Percentiles rank a stretch among this genome's conserved stretches.
Conservation (phyloP, 2,797 vertebrate species). For the Galagoides demidoff region DNA sequence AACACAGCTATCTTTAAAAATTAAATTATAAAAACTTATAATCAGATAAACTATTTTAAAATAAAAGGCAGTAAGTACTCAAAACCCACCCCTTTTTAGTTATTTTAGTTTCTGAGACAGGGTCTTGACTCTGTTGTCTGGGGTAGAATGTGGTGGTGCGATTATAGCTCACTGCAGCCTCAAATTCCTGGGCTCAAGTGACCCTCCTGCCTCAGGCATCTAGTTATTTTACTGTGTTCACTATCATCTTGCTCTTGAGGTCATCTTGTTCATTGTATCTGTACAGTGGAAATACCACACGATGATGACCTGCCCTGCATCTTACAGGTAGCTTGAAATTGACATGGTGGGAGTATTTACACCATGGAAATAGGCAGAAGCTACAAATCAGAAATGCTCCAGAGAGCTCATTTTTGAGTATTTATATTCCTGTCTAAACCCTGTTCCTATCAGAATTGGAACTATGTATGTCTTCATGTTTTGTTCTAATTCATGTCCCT, state of each 20-base stretch:
- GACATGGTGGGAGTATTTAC: background rate
- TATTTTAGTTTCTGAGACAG: background rate
- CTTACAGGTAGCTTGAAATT: background rate
- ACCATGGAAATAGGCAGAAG: background rate
- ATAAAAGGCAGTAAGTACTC: background rate
- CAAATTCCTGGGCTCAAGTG: background rate
- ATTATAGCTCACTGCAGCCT: background rate
- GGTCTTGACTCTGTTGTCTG: background rate
- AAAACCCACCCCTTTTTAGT: background rate
- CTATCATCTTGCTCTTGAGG: background rate
- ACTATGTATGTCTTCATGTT: accelerated
- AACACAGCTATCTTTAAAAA: background rate
- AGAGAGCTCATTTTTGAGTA: accelerated
- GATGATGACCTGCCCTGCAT: accelerated
- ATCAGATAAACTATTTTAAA: background rate
- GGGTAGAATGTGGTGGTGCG: background rate
- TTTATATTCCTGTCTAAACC: background rate
- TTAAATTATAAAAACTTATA: background rate
- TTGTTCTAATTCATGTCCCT: background rate
- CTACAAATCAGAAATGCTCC: background rate
- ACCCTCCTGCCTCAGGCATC: background rate
- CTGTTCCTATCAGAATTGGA: too few relatives aligned
- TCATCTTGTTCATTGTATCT: background rate
- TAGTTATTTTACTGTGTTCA: background rate
- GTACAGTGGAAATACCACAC: accelerated